Evolutionary conservation across 53 echinoderm and acorn worm species (phyloP).

Genomic region (Mesocentrotus franciscanus): DNA sequence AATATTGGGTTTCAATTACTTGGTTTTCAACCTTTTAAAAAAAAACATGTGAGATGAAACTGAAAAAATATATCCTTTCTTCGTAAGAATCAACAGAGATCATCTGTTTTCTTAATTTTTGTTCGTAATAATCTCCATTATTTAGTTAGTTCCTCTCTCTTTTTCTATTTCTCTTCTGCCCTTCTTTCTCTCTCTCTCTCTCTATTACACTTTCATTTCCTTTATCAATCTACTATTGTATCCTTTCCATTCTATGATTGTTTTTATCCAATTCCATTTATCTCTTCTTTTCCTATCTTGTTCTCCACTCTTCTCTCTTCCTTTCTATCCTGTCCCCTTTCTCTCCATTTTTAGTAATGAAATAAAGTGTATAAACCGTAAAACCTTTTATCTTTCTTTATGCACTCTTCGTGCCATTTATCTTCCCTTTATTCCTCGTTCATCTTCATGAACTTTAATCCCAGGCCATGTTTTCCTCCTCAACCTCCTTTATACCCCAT

Average conservation of each 20-base stretch:
- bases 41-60: neutral
- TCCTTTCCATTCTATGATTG: neutral
- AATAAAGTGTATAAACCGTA: too few species aligned
- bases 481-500: neutral
- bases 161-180: neutral
- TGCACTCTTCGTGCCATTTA: neutral
- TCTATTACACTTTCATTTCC: neutral
- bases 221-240: neutral
- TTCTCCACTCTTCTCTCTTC: neutral
- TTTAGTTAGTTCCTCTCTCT: neutral
- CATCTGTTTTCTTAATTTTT: too few species aligned
- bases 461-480: neutral
- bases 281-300: neutral
- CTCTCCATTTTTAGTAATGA: too few species aligned
- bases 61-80: neutral
- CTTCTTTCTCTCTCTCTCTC: neutral
- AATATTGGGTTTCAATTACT: neutral
- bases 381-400: neutral
- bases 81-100: too few species aligned
- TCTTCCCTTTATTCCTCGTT: neutral
- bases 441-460: constrained; percentile 19
- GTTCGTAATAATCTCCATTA: neutral
- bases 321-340: neutral
- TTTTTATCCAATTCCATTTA: neutral
- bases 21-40: too few species aligned